These are phyloP conservation scores for Potamarius usumacintae DNA, from an alignment of 2,113 vertebrate genomes.

Conservation along the genomic window DNA sequence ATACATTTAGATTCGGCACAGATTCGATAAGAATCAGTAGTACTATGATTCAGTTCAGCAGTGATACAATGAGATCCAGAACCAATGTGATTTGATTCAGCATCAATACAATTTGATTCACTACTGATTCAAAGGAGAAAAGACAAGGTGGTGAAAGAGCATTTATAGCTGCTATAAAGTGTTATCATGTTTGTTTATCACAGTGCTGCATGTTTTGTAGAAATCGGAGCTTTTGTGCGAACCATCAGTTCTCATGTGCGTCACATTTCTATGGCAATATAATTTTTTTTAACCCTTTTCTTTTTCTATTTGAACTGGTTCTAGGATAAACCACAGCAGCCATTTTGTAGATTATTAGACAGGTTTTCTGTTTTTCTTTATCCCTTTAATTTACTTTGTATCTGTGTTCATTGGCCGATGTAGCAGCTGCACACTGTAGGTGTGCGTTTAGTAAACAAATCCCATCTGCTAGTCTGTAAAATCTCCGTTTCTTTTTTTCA, in stretches of 20 bases:
- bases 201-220: neutral
- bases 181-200: neutral
- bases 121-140: neutral
- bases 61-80: neutral
- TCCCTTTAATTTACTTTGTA: neutral
- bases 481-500: neutral
- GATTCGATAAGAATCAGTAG: neutral
- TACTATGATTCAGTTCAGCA: neutral
- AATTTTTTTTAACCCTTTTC: neutral
- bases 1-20: neutral
- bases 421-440: neutral
- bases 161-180: neutral
- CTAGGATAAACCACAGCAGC: neutral
- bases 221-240: neutral
- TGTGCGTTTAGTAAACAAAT: neutral
- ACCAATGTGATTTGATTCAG: neutral
- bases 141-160: neutral
- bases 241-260: neutral
- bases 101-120: neutral
- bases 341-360: neutral
- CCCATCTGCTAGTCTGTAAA: neutral
- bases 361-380: neutral
- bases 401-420: neutral
- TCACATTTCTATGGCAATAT: neutral
- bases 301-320: neutral